These are phyloP conservation scores for Pelecanus crispus DNA, from an alignment of 2,113 vertebrate genomes.

Conservation along the genomic window DNA sequence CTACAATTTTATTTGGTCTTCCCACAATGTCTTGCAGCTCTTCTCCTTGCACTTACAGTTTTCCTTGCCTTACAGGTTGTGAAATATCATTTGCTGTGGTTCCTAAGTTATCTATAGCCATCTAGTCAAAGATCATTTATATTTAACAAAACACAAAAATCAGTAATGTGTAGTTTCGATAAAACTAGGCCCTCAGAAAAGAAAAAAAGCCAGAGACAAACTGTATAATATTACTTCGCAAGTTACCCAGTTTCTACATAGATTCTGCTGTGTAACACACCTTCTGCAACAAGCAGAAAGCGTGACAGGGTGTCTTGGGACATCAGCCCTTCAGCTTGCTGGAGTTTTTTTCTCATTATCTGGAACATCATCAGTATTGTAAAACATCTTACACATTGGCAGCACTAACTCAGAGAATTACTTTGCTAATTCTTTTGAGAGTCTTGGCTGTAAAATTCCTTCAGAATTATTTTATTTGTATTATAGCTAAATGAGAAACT, in stretches of 20 bases:
- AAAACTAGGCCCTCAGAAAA: not conserved
- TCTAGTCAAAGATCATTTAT: not conserved
- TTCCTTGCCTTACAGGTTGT: not conserved
- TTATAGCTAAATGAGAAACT: not conserved
- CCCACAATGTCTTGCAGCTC: not conserved
- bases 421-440: not conserved
- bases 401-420: not conserved
- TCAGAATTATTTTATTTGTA: not conserved
- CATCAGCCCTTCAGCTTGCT: not conserved
- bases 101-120: not conserved
- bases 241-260: not conserved
- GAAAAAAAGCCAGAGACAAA: not conserved
- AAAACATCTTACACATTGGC: not conserved
- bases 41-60: not conserved
- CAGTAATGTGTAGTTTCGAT: not conserved
- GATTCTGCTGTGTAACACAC: not conserved
- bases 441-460: not conserved
- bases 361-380: not conserved
- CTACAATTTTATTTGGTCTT: not conserved
- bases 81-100: not conserved
- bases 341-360: not conserved
- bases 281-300: not conserved
- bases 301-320: accelerated
- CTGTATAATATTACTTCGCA: not conserved
- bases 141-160: not conserved